Evolutionary conservation across 2,797 vertebrate species (phyloP).

Genomic region (Leuciscus waleckii): DNA sequence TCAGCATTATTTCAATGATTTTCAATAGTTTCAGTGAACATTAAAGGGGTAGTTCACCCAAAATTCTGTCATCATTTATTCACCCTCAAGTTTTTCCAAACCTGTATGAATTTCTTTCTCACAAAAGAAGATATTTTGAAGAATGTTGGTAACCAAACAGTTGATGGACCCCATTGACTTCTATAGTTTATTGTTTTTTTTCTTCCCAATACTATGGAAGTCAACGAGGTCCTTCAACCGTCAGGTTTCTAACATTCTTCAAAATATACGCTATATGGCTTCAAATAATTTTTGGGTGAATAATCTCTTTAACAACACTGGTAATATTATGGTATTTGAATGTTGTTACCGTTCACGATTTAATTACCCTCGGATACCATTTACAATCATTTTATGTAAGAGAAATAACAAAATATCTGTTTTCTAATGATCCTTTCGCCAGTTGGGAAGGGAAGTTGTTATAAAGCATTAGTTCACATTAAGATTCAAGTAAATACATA

Average conservation of each 20-base stretch:
- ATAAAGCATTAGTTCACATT: background rate
- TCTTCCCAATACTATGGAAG: too few relatives aligned
- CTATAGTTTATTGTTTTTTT: too few relatives aligned
- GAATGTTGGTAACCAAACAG: background rate
- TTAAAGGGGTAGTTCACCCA: too few relatives aligned
- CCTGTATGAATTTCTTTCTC: background rate
- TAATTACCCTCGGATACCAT: background rate
- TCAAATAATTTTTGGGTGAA: too few relatives aligned
- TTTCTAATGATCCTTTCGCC: background rate
- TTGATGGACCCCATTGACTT: too few relatives aligned
- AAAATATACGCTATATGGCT: too few relatives aligned
- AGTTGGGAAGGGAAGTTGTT: background rate
- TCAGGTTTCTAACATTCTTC: too few relatives aligned
- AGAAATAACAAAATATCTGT: background rate
- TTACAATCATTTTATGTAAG: background rate
- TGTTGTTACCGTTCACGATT: background rate
- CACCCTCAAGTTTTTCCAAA: too few relatives aligned
- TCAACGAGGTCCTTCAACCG: too few relatives aligned
- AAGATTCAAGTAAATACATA: constrained; percentile 10
- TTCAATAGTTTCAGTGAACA: background rate
- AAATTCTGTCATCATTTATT: too few relatives aligned
- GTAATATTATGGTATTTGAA: background rate
- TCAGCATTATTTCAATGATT: background rate
- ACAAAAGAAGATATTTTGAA: background rate
- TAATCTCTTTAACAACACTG: background rate